Conservation (phyloP, 2,113 vertebrate species). For the Petrocephalus microphthalmus region DNA sequence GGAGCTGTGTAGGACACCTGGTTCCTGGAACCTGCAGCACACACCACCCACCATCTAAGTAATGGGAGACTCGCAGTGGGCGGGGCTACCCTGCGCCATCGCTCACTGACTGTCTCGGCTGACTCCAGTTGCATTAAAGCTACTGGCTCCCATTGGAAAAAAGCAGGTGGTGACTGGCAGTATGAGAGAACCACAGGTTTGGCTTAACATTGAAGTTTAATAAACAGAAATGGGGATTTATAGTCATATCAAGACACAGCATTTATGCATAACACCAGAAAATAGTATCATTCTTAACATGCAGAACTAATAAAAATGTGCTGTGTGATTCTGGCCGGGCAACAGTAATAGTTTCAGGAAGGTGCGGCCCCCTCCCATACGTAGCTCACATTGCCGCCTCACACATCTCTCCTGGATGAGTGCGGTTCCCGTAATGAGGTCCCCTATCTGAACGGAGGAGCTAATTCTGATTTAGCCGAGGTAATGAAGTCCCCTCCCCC, state of each 20-base stretch:
- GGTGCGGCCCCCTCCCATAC: conserved; percentile 63
- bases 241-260: neutral
- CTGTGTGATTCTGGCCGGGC: conserved; percentile 70
- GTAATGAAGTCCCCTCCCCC: conserved; percentile 99
- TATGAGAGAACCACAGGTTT: neutral
- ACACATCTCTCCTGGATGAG: conserved; percentile 90
- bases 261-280: neutral
- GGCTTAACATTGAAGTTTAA: neutral
- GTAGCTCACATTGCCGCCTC: conserved; percentile 80
- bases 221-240: neutral
- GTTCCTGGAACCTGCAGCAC: neutral
- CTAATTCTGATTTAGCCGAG: conserved; percentile 99
- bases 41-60: neutral
- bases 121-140: neutral
- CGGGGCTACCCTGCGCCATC: neutral
- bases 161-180: neutral
- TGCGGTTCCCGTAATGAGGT: conserved; percentile 99
- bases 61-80: neutral
- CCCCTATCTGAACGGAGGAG: conserved; percentile 96
- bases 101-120: neutral
- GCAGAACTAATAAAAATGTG: conserved; percentile 69
- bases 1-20: neutral
- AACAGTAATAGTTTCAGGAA: conserved; percentile 47
- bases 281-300: neutral
- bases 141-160: neutral